Percentiles rank a stretch among this genome's conserved stretches.
Conservation (phyloP, 2,113 vertebrate species). For the Columbina picui region DNA sequence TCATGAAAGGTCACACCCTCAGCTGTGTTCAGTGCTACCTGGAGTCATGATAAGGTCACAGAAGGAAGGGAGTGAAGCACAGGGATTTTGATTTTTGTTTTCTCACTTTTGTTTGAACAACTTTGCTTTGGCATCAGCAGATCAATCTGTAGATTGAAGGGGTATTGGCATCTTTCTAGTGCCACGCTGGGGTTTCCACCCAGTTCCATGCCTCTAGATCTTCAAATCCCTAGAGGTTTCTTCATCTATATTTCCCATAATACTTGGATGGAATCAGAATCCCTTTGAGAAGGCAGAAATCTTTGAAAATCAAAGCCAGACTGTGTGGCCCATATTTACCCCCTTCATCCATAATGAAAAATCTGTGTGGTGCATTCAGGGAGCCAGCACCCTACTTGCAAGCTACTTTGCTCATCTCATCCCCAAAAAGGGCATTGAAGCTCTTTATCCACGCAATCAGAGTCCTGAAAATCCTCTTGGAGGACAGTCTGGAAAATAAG, state of each 20-base stretch:
- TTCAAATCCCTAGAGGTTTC: background rate
- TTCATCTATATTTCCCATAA: background rate
- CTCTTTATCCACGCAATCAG: background rate
- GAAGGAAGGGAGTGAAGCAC: background rate
- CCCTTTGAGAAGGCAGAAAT: background rate
- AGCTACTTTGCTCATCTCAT: background rate
- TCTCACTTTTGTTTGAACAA: background rate
- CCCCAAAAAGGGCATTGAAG: background rate
- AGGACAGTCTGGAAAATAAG: background rate
- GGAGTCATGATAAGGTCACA: background rate
- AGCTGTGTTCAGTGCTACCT: background rate
- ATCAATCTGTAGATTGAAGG: background rate
- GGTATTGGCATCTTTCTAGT: background rate
- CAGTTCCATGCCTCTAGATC: background rate
- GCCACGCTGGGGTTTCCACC: rapidly evolving
- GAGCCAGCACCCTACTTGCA: background rate
- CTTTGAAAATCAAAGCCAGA: background rate
- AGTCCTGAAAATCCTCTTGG: background rate
- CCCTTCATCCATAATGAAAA: background rate
- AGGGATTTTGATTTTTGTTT: background rate
- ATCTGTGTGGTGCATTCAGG: background rate
- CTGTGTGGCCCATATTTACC: background rate
- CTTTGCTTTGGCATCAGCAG: background rate
- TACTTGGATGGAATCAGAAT: background rate
- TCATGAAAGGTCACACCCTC: background rate